Conservation (phyloP, 2,888 invertebrate genomes). For the Andrena trimmerana region DNA sequence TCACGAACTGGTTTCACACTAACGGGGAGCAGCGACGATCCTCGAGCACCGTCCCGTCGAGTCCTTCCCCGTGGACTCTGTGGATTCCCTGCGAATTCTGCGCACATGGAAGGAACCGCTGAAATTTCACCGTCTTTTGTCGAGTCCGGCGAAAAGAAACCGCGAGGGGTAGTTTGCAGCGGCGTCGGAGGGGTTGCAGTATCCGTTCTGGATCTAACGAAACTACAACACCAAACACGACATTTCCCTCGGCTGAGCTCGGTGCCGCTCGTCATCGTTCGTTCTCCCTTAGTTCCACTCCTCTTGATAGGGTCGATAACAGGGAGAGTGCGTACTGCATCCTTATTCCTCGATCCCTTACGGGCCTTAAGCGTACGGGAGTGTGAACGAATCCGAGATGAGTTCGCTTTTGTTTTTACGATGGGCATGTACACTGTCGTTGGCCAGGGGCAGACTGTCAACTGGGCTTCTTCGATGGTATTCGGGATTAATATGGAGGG, state of each 20-base stretch:
- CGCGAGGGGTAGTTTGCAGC: not conserved
- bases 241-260: conserved; percentile 55
- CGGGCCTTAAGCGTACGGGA: conserved; percentile 47
- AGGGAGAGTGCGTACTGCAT: conserved; percentile 82
- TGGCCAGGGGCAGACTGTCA: not conserved
- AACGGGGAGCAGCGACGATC: not conserved
- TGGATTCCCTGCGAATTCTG: not conserved
- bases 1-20: not conserved
- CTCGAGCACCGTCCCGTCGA: not conserved
- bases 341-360: conserved; percentile 53
- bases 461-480: too few species aligned
- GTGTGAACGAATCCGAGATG: not conserved
- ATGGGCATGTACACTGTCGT: not conserved
- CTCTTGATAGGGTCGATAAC: conserved; percentile 79
- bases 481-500: too few species aligned
- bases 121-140: not conserved
- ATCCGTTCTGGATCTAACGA: conserved; percentile 53
- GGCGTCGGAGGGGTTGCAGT: conserved; percentile 31
- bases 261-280: conserved; percentile 60
- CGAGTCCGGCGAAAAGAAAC: not conserved
- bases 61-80: not conserved
- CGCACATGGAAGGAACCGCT: not conserved
- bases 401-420: not conserved
- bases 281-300: conserved; percentile 63
- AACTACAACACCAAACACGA: conserved; percentile 50